phyloP scores from a whole-genome alignment of 2,888 invertebrate genomes.

The Cheilosia grossa region DNA sequence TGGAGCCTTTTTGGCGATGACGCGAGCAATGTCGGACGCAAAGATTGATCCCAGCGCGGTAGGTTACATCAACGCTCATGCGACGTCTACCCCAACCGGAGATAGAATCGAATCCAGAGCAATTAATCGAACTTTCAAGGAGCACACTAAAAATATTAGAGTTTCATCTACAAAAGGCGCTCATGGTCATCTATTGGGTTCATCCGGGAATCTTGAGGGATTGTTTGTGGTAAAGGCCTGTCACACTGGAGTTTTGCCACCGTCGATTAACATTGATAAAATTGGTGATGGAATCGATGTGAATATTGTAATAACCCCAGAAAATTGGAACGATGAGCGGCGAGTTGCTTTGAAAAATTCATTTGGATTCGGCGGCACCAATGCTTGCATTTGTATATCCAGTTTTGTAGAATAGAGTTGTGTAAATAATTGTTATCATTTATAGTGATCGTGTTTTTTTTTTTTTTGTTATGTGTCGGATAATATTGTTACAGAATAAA shows the following conservation, averaged over 20 bases:
- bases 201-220: constrained; percentile 97
- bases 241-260: constrained; percentile 90
- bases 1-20: constrained; percentile 95
- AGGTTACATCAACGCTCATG: constrained; percentile 97
- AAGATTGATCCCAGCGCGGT: constrained; percentile 85
- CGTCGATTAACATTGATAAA: constrained; percentile 93
- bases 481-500: constrained; percentile 29
- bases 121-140: constrained; percentile 88
- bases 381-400: constrained; percentile 92
- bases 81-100: constrained; percentile 98
- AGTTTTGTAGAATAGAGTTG: constrained; percentile 76
- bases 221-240: constrained; percentile 93
- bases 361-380: constrained; percentile 99
- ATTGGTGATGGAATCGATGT: constrained; percentile 86
- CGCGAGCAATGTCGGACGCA: constrained; percentile 90
- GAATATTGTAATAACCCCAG: constrained; percentile 87
- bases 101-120: constrained; percentile 94
- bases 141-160: constrained; percentile 85
- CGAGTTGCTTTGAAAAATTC: constrained; percentile 96
- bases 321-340: constrained; percentile 79
- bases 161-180: constrained; percentile 98
- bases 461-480: neutral
- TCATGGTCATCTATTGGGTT: constrained; percentile 97
- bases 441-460: neutral
- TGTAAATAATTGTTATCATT: neutral